phyloP scores from a whole-genome alignment of 2,113 vertebrate species.

The Platysteira castanea region DNA sequence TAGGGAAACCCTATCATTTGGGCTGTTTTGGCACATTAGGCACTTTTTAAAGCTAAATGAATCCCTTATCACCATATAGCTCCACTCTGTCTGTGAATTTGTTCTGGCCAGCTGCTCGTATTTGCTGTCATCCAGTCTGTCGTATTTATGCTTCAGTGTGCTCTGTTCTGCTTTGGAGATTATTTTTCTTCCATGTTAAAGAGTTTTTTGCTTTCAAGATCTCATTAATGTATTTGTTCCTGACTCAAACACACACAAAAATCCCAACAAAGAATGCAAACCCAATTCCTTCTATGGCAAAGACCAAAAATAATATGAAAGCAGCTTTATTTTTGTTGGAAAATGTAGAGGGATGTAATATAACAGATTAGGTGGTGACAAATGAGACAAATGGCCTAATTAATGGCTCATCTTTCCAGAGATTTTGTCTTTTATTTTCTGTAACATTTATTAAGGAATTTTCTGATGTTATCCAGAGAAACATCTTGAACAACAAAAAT shows the following conservation, averaged over 20 bases:
- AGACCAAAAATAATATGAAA: neutral
- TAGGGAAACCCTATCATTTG: neutral
- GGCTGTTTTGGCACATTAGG: neutral
- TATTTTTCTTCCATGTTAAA: neutral
- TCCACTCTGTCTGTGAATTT: slow-evolving; percentile 6
- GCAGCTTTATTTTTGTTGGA: neutral
- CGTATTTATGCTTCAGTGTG: slow-evolving; percentile 31
- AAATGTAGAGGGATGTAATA: neutral
- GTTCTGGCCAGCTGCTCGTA: slow-evolving; percentile 36
- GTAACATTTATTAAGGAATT: neutral
- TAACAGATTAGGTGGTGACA: neutral
- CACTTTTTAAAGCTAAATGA: neutral
- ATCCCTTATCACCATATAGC: neutral
- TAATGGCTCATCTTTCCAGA: neutral
- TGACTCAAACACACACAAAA: neutral
- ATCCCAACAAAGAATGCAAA: neutral
- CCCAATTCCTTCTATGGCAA: neutral
- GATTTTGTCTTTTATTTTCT: neutral
- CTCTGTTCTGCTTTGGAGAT: neutral
- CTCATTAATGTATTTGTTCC: neutral
- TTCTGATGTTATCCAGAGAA: neutral
- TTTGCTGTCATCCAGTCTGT: slow-evolving; percentile 1
- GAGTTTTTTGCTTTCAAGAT: neutral
- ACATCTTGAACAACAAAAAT: neutral
- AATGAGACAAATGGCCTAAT: neutral